phyloP scores from a whole-genome alignment of 2,888 invertebrate genomes.

The Limenitis arthemis region DNA sequence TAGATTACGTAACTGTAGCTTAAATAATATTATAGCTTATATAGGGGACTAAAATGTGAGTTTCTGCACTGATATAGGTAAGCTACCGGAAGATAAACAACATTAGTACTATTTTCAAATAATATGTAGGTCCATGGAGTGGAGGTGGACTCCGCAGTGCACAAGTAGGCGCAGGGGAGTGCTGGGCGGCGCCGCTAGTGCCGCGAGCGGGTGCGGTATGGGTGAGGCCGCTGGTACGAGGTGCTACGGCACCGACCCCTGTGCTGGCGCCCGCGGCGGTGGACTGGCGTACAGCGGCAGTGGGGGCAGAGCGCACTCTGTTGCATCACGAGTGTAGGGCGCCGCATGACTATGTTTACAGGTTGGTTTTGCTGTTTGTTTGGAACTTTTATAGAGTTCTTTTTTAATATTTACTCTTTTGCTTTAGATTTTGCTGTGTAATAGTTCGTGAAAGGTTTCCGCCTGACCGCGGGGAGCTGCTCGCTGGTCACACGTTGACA shows the following conservation, averaged over 20 bases:
- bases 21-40: no score
- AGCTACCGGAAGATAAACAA: no score
- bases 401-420: neutral
- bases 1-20: no score
- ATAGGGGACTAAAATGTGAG: no score
- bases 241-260: slow-evolving; percentile 40
- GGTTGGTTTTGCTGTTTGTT: slow-evolving; percentile 28
- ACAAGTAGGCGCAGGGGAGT: slow-evolving; percentile 66
- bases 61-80: no score
- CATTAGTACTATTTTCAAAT: neutral
- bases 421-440: slow-evolving; percentile 82
- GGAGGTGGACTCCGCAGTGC: slow-evolving; percentile 13
- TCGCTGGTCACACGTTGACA: slow-evolving; percentile 91
- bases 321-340: slow-evolving; percentile 50
- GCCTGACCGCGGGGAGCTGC: slow-evolving; percentile 69
- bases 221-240: slow-evolving; percentile 76
- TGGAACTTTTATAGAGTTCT: neutral
- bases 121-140: slow-evolving; percentile 15
- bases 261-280: slow-evolving; percentile 42
- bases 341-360: slow-evolving; percentile 46
- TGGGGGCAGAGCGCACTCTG: slow-evolving; percentile 29
- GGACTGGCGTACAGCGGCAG: slow-evolving; percentile 45
- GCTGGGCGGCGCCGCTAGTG: slow-evolving; percentile 83
- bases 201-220: slow-evolving; percentile 82
- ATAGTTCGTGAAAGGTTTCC: slow-evolving; percentile 88